phyloP scores from a whole-genome alignment of 1,140 invertebrate genomes.

The Hylaeus volcanicus region DNA sequence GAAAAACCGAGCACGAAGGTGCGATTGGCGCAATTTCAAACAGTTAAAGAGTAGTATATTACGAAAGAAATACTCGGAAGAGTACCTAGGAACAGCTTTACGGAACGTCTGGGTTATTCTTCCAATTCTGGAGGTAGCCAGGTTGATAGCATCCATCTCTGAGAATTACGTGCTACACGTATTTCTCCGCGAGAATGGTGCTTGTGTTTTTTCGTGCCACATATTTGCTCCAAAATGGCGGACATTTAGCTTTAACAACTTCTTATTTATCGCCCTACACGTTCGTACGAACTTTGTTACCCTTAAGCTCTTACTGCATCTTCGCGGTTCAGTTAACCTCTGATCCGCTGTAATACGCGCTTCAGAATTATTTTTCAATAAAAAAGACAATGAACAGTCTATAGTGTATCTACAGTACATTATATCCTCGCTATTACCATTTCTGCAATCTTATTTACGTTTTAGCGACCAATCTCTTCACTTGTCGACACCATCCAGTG shows the following conservation, averaged over 20 bases:
- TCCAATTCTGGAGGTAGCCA: background rate
- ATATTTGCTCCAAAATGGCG: constrained; percentile 1
- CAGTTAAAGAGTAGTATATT: background rate
- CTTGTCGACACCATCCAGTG: too few species aligned
- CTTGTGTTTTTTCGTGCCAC: background rate
- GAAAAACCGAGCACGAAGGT: too few species aligned
- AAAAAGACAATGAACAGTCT: too few species aligned
- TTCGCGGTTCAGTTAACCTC: background rate
- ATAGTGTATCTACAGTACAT: too few species aligned
- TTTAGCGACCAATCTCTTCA: too few species aligned
- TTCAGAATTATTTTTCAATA: too few species aligned
- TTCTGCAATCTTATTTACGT: too few species aligned
- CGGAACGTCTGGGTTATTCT: background rate
- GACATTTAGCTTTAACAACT: background rate
- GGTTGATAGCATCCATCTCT: constrained; percentile 12
- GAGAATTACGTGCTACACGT: constrained; percentile 10
- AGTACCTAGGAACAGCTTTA: background rate
- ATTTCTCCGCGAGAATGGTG: constrained; percentile 14
- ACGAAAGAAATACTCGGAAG: background rate
- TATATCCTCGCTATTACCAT: too few species aligned
- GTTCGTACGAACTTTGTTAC: background rate
- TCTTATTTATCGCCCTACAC: background rate
- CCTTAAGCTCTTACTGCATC: background rate
- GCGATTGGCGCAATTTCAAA: too few species aligned
- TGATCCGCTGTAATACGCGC: too few species aligned